These are phyloP conservation scores for Alfaro cultratus DNA, from an alignment of 2,797 vertebrate species.

Conservation along the genomic window DNA sequence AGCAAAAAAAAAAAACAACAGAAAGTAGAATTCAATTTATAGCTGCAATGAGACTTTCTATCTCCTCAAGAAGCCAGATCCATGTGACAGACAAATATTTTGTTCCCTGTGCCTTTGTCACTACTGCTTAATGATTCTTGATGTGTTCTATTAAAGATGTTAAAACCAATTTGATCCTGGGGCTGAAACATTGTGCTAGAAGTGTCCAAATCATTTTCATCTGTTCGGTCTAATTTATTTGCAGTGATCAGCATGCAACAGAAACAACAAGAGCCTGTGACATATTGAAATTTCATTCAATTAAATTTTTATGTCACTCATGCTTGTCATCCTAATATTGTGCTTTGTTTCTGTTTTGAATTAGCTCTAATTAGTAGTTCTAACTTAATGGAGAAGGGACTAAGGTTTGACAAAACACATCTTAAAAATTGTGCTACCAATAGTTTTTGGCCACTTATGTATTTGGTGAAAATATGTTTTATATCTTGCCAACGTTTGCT, in stretches of 20 bases:
- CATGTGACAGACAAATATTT: background rate
- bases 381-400: background rate
- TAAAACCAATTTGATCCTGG: background rate
- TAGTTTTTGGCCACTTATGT: background rate
- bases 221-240: background rate
- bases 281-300: background rate
- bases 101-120: background rate
- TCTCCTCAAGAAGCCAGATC: background rate
- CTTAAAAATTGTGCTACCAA: constrained; percentile 8
- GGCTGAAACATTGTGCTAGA: background rate
- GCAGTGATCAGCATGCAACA: background rate
- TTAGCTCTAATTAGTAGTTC: background rate
- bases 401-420: background rate
- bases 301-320: background rate
- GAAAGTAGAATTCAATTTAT: background rate
- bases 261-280: background rate
- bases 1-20: background rate
- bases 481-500: constrained; percentile 30
- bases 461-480: constrained; percentile 23
- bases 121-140: background rate
- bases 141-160: constrained; percentile 3
- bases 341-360: background rate
- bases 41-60: background rate
- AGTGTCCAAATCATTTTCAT: background rate
- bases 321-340: background rate